Conservation (phyloP, 1,140 invertebrate species). For the Vollenhovia emeryi region DNA sequence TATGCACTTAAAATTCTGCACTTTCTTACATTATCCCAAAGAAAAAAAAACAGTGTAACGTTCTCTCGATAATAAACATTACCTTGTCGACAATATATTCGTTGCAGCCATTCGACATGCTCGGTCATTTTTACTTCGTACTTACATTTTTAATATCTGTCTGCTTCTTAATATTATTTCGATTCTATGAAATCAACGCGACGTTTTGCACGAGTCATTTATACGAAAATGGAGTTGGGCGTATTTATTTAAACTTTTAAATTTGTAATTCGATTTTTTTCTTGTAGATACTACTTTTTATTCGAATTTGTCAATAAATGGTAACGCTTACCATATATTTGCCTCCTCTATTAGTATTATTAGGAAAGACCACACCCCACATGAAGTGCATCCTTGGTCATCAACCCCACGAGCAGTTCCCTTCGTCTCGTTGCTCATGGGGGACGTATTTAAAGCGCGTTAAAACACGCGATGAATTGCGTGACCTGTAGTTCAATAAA, state of each 20-base stretch:
- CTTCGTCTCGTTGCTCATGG: constrained; percentile 43
- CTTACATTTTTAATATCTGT: background rate
- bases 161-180: background rate
- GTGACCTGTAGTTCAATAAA: constrained; percentile 20
- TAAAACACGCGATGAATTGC: constrained; percentile 56
- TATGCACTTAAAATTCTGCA: constrained; percentile 75
- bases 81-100: constrained; percentile 58
- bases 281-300: background rate
- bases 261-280: constrained; percentile 12
- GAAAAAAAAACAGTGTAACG: constrained; percentile 79
- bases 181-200: background rate
- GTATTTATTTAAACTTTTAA: background rate
- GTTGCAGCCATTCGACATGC: constrained; percentile 19
- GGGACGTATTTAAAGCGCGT: constrained; percentile 54
- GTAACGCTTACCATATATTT: constrained; percentile 32
- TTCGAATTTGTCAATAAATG: constrained; percentile 17
- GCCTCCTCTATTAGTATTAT: constrained; percentile 53
- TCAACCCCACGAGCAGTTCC: constrained; percentile 58
- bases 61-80: constrained; percentile 78
- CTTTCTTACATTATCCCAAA: constrained; percentile 80
- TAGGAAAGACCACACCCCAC: constrained; percentile 64
- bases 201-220: background rate
- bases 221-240: background rate
- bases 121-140: background rate
- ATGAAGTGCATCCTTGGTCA: constrained; percentile 63